Conservation (phyloP, 2,797 vertebrate genomes). For the Apodemus agrarius region DNA sequence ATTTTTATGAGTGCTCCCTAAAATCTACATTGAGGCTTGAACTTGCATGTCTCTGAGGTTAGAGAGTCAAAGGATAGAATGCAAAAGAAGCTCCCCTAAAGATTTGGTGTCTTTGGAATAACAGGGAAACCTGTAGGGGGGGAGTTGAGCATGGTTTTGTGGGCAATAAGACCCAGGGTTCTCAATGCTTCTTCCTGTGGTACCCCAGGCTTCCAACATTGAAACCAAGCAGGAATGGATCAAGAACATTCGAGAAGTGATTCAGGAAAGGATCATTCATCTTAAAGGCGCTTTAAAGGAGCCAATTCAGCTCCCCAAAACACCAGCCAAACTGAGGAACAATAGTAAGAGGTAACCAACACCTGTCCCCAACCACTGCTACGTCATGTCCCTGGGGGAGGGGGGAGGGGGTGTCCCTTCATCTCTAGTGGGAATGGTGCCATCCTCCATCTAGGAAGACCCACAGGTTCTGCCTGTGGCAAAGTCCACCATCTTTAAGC, state of each 20-base stretch:
- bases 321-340: conserved; percentile 95
- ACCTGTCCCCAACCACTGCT: conserved; percentile 23
- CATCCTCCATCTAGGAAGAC: background rate
- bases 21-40: background rate
- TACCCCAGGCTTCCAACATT: conserved; percentile 93
- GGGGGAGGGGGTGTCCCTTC: background rate
- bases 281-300: conserved; percentile 99
- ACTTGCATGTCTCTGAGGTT: background rate
- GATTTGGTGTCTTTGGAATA: conserved; percentile 1
- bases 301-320: conserved; percentile 96
- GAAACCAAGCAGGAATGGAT: conserved; percentile 99
- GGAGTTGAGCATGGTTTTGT: background rate
- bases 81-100: conserved; percentile 9
- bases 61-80: conserved; percentile 31
- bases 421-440: background rate
- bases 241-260: conserved; percentile 98
- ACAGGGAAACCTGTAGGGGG: background rate
- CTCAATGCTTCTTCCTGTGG: conserved; percentile 71
- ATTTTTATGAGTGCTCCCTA: background rate
- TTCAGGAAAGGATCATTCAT: conserved; percentile 99
- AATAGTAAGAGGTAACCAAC: conserved; percentile 94
- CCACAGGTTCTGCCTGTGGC: background rate
- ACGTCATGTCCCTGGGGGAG: background rate
- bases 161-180: background rate
- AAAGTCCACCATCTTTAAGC: background rate